Conservation (phyloP, 2,888 invertebrate genomes). For the Napeogenes inachia region DNA sequence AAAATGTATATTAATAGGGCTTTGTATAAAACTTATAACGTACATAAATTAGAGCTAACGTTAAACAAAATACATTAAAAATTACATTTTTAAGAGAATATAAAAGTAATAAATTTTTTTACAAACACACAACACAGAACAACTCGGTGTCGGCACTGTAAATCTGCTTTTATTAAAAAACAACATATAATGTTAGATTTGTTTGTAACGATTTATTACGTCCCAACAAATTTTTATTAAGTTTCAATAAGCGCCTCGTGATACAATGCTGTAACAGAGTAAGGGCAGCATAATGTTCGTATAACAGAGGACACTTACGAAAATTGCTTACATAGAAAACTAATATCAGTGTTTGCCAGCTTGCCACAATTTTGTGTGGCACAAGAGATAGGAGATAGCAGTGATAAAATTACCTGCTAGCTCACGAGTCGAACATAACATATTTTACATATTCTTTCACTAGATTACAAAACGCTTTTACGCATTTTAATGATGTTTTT, state of each 20-base stretch:
- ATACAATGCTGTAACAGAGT: constrained; percentile 48
- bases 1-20: too few relatives aligned
- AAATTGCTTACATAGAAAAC: constrained; percentile 76
- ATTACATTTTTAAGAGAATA: neutral
- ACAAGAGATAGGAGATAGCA: constrained; percentile 17
- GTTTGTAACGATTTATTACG: constrained; percentile 36
- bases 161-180: constrained; percentile 12
- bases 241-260: constrained; percentile 62
- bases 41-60: too few relatives aligned
- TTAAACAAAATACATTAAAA: neutral
- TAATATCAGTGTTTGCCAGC: constrained; percentile 75
- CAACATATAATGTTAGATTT: constrained; percentile 19
- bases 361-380: constrained; percentile 48
- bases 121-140: too few relatives aligned
- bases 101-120: neutral
- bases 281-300: constrained; percentile 56
- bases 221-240: constrained; percentile 45
- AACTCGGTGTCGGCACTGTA: neutral
- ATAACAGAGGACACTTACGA: constrained; percentile 72
- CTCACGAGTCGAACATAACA: too few relatives aligned
- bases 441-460: too few relatives aligned
- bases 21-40: too few relatives aligned
- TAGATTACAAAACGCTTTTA: too few relatives aligned
- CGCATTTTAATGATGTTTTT: too few relatives aligned
- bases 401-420: neutral